phyloP scores from a whole-genome alignment of 2,888 invertebrate species.

The Lysandra coridon region DNA sequence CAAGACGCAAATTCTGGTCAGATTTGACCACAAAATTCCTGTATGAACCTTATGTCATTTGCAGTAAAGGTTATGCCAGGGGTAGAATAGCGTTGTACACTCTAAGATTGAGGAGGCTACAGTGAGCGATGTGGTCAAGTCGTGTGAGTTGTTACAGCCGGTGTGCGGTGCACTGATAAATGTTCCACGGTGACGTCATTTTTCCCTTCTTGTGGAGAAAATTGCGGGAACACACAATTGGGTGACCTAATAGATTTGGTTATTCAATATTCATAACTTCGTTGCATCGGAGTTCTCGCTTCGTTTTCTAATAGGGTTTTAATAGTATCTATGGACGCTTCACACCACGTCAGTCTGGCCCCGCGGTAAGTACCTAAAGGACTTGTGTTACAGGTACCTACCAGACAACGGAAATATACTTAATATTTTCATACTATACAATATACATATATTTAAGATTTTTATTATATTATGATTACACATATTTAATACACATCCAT shows the following conservation, averaged over 20 bases:
- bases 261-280: too few species aligned
- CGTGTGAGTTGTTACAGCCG: background rate
- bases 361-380: too few species aligned
- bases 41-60: background rate
- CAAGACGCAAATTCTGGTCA: background rate
- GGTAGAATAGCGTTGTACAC: background rate
- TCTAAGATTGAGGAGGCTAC: background rate
- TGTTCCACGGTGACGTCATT: background rate
- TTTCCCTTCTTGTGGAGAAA: background rate
- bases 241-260: background rate
- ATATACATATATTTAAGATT: too few species aligned
- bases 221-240: background rate
- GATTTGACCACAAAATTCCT: background rate
- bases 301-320: too few species aligned
- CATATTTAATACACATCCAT: too few species aligned
- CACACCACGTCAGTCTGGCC: too few species aligned
- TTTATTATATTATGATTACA: too few species aligned
- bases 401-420: too few species aligned
- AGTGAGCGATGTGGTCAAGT: background rate
- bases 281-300: too few species aligned
- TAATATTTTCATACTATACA: too few species aligned
- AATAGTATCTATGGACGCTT: too few species aligned
- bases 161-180: background rate
- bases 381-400: too few species aligned
- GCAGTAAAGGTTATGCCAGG: background rate